phyloP scores from a whole-genome alignment of 1,140 invertebrate genomes.

The Drosophila tropicalis region DNA sequence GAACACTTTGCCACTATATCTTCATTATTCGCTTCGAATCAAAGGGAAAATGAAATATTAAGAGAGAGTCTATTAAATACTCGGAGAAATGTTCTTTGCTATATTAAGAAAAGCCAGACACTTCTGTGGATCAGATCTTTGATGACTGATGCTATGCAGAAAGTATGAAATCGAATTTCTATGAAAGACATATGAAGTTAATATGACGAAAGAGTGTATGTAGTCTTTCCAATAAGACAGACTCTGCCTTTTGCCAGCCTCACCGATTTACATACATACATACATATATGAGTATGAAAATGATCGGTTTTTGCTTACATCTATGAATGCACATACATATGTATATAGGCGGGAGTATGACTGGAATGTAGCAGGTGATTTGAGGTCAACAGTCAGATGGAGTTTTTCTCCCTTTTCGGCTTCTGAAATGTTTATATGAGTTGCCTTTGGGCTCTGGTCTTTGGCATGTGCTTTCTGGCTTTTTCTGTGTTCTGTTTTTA shows the following conservation, averaged over 20 bases:
- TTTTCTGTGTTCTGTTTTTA: slow-evolving; percentile 31
- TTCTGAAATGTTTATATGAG: slow-evolving; percentile 38
- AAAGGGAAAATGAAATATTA: neutral
- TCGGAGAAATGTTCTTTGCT: neutral
- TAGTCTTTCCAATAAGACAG: too few relatives aligned
- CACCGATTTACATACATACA: too few relatives aligned
- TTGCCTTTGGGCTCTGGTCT: slow-evolving; percentile 21
- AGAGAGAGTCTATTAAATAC: slow-evolving; percentile 8
- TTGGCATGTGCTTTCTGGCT: slow-evolving; percentile 34
- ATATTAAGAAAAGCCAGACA: neutral
- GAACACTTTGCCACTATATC: slow-evolving; percentile 6
- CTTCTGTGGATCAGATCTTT: too few relatives aligned
- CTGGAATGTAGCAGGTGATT: slow-evolving; percentile 64
- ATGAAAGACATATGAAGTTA: too few relatives aligned
- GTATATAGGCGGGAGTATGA: neutral
- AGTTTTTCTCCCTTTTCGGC: neutral
- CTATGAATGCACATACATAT: too few relatives aligned
- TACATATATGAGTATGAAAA: slow-evolving; percentile 58
- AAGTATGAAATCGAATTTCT: too few relatives aligned
- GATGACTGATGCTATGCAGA: too few relatives aligned
- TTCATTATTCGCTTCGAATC: neutral
- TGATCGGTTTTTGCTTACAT: slow-evolving; percentile 48
- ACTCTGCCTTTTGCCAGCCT: too few relatives aligned
- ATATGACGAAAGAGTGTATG: too few relatives aligned
- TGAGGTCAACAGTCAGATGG: slow-evolving; percentile 57